These are phyloP conservation scores for Anisognathus igniventris DNA, from an alignment of 2,797 vertebrate species.

Conservation along the genomic window DNA sequence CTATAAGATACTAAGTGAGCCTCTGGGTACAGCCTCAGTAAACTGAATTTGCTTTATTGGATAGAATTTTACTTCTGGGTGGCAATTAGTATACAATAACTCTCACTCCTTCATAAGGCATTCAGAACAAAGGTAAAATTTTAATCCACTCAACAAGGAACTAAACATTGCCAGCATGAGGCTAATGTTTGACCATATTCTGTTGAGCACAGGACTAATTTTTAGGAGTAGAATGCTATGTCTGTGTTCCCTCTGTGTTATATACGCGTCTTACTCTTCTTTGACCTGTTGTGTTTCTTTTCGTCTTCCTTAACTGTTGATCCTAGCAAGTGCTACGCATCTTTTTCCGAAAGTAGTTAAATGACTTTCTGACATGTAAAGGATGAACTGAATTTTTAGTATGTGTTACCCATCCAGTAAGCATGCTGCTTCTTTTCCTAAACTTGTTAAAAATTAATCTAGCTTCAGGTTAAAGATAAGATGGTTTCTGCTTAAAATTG, in stretches of 20 bases:
- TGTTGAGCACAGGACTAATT: not conserved
- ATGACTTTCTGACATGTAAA: not conserved
- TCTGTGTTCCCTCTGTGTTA: not conserved
- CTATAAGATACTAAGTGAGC: not conserved
- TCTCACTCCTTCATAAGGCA: not conserved
- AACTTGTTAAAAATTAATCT: not conserved
- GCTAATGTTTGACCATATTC: not conserved
- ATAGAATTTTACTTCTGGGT: not conserved
- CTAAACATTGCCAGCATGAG: not conserved
- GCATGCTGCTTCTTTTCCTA: not conserved
- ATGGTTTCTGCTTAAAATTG: not conserved
- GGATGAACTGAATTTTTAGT: not conserved
- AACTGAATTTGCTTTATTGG: not conserved
- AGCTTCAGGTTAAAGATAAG: not conserved
- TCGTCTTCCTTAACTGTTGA: not conserved
- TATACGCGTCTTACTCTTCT: not conserved
- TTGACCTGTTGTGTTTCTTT: not conserved
- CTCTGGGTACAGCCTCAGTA: not conserved
- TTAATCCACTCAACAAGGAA: not conserved
- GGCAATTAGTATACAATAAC: not conserved
- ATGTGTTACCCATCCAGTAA: not conserved
- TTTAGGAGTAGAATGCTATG: not conserved
- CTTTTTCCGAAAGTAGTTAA: not conserved
- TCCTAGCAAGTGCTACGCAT: not conserved
- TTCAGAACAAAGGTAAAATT: not conserved